Evolutionary conservation across 2,888 invertebrate species (phyloP).

Genomic region (Parnassius glacialis): DNA sequence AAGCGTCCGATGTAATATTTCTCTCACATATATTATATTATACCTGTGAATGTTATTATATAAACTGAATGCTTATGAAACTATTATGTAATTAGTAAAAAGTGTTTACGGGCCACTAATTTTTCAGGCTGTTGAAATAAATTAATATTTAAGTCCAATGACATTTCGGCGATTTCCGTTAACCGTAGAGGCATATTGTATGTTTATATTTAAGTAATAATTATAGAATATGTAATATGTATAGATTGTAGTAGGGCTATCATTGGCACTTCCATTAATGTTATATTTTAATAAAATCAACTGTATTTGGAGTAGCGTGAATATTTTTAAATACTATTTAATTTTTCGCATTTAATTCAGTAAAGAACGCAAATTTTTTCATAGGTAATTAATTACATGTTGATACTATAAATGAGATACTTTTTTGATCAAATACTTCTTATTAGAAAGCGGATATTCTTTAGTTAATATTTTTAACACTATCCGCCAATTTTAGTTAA

Average conservation of each 20-base stretch:
- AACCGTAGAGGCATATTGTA: constrained; percentile 6
- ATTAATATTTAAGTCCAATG: background rate
- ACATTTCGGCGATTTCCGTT: constrained; percentile 4
- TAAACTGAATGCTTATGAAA: constrained; percentile 1
- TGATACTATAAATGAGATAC: too few species aligned
- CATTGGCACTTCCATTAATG: constrained; percentile 3
- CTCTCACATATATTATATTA: too few species aligned
- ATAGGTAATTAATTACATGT: too few species aligned
- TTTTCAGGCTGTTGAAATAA: constrained; percentile 10
- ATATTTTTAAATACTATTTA: too few species aligned
- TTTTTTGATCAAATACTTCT: too few species aligned
- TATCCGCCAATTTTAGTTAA: background rate
- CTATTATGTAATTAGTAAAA: constrained; percentile 7
- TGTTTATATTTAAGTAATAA: constrained; percentile 1
- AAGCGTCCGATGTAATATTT: too few species aligned
- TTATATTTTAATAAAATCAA: background rate
- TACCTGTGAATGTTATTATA: too few species aligned
- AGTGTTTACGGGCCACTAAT: constrained; percentile 3
- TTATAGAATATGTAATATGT: constrained; percentile 4
- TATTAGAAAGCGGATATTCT: background rate
- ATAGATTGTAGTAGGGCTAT: constrained; percentile 7
- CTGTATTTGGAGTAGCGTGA: background rate
- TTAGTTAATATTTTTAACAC: background rate
- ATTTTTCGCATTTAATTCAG: too few species aligned
- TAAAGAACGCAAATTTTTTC: too few species aligned